A percentile compares a stretch with the other conserved stretches of the same genome.
phyloP scores from a whole-genome alignment of 2,888 invertebrate genomes.

The Andrena fulva region DNA sequence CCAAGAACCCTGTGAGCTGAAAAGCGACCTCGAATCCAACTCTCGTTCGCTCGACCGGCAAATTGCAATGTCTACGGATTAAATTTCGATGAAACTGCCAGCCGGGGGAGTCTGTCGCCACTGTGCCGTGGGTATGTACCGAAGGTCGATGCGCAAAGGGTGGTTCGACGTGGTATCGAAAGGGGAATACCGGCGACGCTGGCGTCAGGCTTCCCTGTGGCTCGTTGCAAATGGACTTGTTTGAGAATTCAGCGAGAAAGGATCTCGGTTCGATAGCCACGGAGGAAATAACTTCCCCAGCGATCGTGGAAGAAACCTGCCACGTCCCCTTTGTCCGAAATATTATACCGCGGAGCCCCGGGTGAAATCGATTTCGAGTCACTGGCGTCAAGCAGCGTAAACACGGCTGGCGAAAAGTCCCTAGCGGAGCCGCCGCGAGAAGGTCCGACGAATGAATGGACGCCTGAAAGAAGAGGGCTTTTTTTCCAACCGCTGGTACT shows the following conservation, averaged over 20 bases:
- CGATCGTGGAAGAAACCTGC: too few species aligned
- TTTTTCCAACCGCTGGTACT: conserved; percentile 29
- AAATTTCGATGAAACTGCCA: conserved; percentile 62
- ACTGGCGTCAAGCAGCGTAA: conserved; percentile 29
- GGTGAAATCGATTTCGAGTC: conserved; percentile 29
- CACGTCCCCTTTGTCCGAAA: neutral
- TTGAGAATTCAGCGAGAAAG: conserved; percentile 8
- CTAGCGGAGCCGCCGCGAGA: neutral
- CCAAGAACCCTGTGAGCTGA: conserved; percentile 13
- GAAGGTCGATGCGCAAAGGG: conserved; percentile 30
- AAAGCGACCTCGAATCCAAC: conserved; percentile 26
- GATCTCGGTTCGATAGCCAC: neutral
- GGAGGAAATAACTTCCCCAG: too few species aligned
- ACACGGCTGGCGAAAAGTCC: conserved; percentile 26
- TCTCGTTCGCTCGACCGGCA: conserved; percentile 50
- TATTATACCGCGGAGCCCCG: conserved; percentile 4
- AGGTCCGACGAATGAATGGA: conserved; percentile 23
- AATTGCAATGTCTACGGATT: conserved; percentile 69
- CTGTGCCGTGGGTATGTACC: neutral
- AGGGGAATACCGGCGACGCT: conserved; percentile 23
- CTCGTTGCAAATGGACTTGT: conserved; percentile 12
- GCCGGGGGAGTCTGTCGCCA: neutral
- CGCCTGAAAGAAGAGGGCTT: conserved; percentile 4
- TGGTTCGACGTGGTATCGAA: conserved; percentile 14
- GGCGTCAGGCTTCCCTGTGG: neutral